Conservation (phyloP, 2,888 invertebrate species). For the Salticus scenicus region DNA sequence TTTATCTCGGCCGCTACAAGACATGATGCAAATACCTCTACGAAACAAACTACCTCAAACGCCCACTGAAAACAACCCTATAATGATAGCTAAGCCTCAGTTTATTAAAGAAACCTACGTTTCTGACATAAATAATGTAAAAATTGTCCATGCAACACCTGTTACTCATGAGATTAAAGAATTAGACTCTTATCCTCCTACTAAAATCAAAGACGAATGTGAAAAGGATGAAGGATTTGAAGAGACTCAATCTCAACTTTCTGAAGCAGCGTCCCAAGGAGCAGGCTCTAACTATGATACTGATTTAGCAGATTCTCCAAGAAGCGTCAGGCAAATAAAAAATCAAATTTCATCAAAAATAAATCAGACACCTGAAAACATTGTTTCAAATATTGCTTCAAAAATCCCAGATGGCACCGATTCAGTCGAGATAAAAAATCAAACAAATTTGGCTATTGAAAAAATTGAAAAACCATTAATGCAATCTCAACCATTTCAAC, state of each 20-base stretch:
- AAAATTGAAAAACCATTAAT: neutral
- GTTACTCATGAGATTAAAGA: slow-evolving; percentile 36
- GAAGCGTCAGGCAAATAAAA: slow-evolving; percentile 54
- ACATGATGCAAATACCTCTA: slow-evolving; percentile 24
- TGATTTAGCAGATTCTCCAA: slow-evolving; percentile 72
- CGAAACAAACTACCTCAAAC: slow-evolving; percentile 7
- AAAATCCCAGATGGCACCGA: neutral
- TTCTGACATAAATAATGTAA: slow-evolving; percentile 36
- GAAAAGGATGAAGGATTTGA: slow-evolving; percentile 94
- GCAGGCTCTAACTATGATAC: slow-evolving; percentile 65
- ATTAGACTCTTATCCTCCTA: slow-evolving; percentile 27
- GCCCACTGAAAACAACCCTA: slow-evolving; percentile 2
- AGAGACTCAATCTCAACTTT: slow-evolving; percentile 88
- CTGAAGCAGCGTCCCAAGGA: slow-evolving; percentile 66
- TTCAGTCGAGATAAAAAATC: neutral
- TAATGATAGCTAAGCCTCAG: slow-evolving; percentile 43
- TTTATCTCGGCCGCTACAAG: slow-evolving; percentile 33
- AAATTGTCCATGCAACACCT: slow-evolving; percentile 46
- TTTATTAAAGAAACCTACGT: slow-evolving; percentile 44
- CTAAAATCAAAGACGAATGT: slow-evolving; percentile 77
- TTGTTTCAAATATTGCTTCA: neutral
- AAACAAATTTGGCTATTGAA: neutral
- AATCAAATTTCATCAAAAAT: slow-evolving; percentile 19
- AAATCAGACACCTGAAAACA: neutral
- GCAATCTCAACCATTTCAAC: neutral